Evolutionary conservation across 2,113 vertebrate genomes (phyloP).

Genomic region (Dascyllus trimaculatus): DNA sequence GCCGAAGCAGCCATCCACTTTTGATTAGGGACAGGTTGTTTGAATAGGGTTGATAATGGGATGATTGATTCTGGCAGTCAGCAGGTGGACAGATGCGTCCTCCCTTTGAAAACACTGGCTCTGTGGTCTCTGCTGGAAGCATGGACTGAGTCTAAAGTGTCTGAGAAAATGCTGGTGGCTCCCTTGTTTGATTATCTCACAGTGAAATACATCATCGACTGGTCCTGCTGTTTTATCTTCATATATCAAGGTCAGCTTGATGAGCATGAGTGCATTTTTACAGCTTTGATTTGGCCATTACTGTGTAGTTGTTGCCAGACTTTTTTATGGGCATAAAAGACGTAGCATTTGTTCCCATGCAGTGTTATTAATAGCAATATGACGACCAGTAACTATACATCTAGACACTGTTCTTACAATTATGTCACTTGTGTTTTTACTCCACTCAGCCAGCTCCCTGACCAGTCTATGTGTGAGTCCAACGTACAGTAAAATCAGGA

Average conservation of each 20-base stretch:
- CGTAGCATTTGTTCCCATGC: slow-evolving; percentile 2
- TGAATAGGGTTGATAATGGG: slow-evolving; percentile 56
- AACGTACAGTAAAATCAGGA: slow-evolving; percentile 23
- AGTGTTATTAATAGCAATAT: background rate
- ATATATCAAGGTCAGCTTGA: background rate
- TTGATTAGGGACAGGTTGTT: slow-evolving; percentile 59
- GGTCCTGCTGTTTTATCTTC: slow-evolving; percentile 7
- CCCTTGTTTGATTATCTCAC: slow-evolving; percentile 21
- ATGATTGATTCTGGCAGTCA: slow-evolving; percentile 61
- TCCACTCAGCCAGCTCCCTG: slow-evolving; percentile 11
- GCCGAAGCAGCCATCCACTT: slow-evolving; percentile 27
- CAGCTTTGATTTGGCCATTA: background rate
- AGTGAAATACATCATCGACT: slow-evolving; percentile 5
- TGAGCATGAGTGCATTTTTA: background rate
- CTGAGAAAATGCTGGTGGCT: slow-evolving; percentile 28
- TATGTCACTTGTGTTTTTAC: background rate
- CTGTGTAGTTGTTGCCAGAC: background rate
- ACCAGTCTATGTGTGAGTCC: slow-evolving; percentile 16
- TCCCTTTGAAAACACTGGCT: slow-evolving; percentile 56
- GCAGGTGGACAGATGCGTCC: slow-evolving; percentile 48
- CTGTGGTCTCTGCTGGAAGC: slow-evolving; percentile 32
- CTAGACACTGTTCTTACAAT: background rate
- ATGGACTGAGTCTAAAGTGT: background rate
- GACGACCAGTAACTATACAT: background rate
- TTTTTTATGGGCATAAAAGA: slow-evolving; percentile 5